Conservation (phyloP, 2,113 vertebrate species). For the Phrynosoma blainvillii region DNA sequence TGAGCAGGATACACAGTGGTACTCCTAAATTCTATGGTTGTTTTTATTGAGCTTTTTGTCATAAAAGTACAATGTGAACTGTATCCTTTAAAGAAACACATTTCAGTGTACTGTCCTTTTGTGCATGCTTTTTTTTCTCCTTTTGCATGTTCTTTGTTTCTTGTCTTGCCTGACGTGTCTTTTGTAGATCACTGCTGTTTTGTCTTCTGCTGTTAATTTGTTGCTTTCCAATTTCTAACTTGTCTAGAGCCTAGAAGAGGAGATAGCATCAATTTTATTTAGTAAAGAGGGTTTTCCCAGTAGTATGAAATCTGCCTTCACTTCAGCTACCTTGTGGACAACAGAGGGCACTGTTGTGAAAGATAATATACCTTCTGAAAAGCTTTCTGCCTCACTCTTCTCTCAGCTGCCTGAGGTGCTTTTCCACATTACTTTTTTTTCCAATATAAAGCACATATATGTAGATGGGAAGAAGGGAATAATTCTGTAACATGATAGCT, state of each 20-base stretch:
- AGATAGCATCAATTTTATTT: slow-evolving; percentile 90
- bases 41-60: rapidly evolving
- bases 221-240: slow-evolving; percentile 78
- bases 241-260: slow-evolving; percentile 92
- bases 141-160: slow-evolving; percentile 20
- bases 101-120: background rate
- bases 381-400: slow-evolving; percentile 64
- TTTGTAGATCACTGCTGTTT: slow-evolving; percentile 66
- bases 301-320: slow-evolving; percentile 72
- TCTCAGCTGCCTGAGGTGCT: slow-evolving; percentile 81
- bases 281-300: slow-evolving; percentile 81
- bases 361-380: slow-evolving; percentile 68
- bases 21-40: rapidly evolving
- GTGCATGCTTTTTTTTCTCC: background rate
- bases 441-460: slow-evolving; percentile 4
- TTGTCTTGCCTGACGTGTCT: slow-evolving; percentile 46
- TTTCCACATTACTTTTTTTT: slow-evolving; percentile 56
- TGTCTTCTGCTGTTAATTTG: slow-evolving; percentile 67
- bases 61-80: background rate
- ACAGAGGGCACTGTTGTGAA: slow-evolving; percentile 84
- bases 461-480: background rate
- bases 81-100: rapidly evolving
- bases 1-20: background rate
- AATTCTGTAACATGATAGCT: background rate
- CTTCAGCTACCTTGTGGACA: slow-evolving; percentile 74